Evolutionary conservation across 1,140 invertebrate species (phyloP), one percentile per base, ranked within the genome.

Genomic region (Ceratina japonica): DNA sequence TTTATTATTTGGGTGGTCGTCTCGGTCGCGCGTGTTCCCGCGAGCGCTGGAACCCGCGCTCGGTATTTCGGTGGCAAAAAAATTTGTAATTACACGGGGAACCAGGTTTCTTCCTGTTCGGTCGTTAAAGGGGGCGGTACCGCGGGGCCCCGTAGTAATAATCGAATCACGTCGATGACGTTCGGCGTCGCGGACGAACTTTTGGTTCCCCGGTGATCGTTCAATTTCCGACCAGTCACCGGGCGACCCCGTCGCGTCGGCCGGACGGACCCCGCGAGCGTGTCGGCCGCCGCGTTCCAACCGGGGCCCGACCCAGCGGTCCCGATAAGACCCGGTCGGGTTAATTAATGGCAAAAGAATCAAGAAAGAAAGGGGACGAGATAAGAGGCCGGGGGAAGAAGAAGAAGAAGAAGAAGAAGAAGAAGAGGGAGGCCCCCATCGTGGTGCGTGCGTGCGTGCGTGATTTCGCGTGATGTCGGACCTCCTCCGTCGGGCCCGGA

Each of bases 291-390:
- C 24, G 4, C 22, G 63, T 77, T 75, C 61, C 63, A 74, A 75
- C 75, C 51, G 77, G 76, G 56, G 76, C 78, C 7, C 24, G 31
- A 66, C 52, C 61, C n/a, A n/a, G 65, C 24, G 65, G 73, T 1
- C 22, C 16, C 82, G 88, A 89, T 89, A 88, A 89, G 83, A 74
- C 27, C 54, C 27, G 79, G 10, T 27, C 61, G 75, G 84, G 87
- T 89, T 89, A 89, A 89, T 89, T 89, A 87, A 89, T 88, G 87
- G 85, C 66, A 64, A 58, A 71, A 49, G 12, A 31, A 44, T 44
- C 31, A 62, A 62, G 16, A 31, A 77, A 82, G 80, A 88, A 87
- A 86, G 81, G 81, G 62, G 56, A 54, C 31, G 51, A 87, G 85
- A 87, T 87, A 87, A 87, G 76, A 87, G 76, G 83, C 72, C 72